Evolutionary conservation across 1,140 invertebrate genomes (phyloP).

Genomic region (Megalopta genalis): DNA sequence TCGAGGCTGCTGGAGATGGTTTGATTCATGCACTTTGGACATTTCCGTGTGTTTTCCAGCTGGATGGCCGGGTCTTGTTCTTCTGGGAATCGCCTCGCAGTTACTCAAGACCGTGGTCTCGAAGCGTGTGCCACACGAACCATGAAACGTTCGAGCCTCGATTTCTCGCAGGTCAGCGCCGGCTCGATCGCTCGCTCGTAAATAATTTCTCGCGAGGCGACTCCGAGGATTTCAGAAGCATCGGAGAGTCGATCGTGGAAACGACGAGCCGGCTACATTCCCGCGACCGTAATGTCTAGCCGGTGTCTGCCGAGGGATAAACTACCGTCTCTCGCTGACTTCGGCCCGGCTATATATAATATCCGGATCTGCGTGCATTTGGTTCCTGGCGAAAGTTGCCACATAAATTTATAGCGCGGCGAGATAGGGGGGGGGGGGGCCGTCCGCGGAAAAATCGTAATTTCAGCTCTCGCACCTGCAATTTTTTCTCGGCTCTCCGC

Average conservation of each 20-base stretch:
- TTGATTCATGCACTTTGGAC: conserved; percentile 39
- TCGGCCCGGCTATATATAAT: conserved; percentile 61
- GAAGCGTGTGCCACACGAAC: too few relatives aligned
- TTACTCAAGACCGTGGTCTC: too few relatives aligned
- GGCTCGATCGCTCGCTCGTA: not conserved
- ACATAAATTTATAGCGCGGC: conserved; percentile 67
- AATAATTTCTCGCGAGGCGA: conserved; percentile 31
- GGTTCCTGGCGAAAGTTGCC: conserved; percentile 62
- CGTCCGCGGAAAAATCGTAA: conserved; percentile 57
- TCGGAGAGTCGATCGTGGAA: not conserved
- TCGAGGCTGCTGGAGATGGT: too few relatives aligned
- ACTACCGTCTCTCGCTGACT: conserved; percentile 57
- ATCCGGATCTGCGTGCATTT: conserved; percentile 64
- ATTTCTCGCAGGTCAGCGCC: too few relatives aligned
- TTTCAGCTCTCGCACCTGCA: conserved; percentile 45
- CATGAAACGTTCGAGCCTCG: not conserved
- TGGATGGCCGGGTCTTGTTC: not conserved
- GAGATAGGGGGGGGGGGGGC: not conserved
- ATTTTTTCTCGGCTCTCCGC: conserved; percentile 34
- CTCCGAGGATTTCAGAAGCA: conserved; percentile 26
- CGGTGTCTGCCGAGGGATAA: conserved; percentile 60
- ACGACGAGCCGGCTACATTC: conserved; percentile 38
- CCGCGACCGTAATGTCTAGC: not conserved
- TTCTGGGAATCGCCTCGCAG: not conserved
- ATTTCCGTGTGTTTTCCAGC: conserved; percentile 36